Base-by-base conservation (phyloP, 2,888 invertebrate genomes). In the Rhagium mordax region DNA sequence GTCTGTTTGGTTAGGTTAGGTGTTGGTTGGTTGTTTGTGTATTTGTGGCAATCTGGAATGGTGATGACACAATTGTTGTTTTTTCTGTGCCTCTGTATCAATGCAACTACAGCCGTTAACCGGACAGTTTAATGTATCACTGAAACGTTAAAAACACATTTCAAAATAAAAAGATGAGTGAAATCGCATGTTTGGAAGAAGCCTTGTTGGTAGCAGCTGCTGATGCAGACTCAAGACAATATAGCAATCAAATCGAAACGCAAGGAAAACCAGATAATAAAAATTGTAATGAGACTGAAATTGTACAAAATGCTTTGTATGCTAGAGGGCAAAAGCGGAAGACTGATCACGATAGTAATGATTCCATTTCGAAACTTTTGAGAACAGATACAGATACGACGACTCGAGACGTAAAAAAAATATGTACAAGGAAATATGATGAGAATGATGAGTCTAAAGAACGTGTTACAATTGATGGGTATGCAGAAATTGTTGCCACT, bases 401-500 rank as follows among this genome's bases (percentile, higher is more conserved):
- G 3, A 15, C 3, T 24, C 29, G 65, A 20, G 27, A 74, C n/a
- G 10, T 8, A 47, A 64, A 41, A 33, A 21, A 24, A 10, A 24
- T 5, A 10, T 15, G 67, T 41, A 71, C 74, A 74, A 66, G 66
- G 13, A 27, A 66, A 67, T 27, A 29, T 29, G 21, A 77, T 59
- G 66, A 70, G 51, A 79, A 81, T 20, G 80, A 66, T 10, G 66
- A 65, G n/a, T 59, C 60, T 20, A 64, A 71, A 6, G 72, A 79
- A 33, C 13, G 70, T 2, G 49, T 49, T 8, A 65, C 69, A 24
- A 65, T 48, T 10, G 77, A 78, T 8, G 89, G 90, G 77, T 90
- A 91, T 80, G 88, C 91, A 24, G 88, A 88, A 76, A 88, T 94
- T 10, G 97, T 99, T 0, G 98, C 98, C 1, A 92, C 94, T 3